Percentiles rank a stretch among this genome's conserved stretches.
These are phyloP conservation scores for Priocnemis perturbator DNA, from an alignment of 2,888 invertebrate species.

Conservation along the genomic window DNA sequence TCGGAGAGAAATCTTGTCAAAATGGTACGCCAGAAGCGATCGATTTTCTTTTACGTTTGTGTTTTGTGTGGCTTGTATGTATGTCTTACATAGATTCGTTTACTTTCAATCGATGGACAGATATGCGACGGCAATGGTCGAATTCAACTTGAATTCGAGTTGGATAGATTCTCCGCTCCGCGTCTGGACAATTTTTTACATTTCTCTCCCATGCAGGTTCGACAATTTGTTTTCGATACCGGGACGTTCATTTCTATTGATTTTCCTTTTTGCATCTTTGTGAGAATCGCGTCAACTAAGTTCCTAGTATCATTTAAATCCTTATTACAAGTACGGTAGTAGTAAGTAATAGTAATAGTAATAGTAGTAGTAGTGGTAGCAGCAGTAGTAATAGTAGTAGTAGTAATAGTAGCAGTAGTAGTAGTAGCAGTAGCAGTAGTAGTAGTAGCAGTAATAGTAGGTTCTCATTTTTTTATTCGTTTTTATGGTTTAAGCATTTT, in stretches of 20 bases:
- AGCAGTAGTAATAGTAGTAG: constrained; percentile 37
- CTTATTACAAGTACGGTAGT: constrained; percentile 63
- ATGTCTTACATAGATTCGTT: constrained; percentile 30
- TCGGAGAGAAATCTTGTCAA: too few species aligned
- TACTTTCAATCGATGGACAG: constrained; percentile 32
- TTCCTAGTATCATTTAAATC: constrained; percentile 59
- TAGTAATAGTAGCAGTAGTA: constrained; percentile 42
- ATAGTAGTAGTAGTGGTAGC: constrained; percentile 30
- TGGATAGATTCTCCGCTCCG: background rate
- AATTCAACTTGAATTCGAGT: background rate
- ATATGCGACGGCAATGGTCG: constrained; percentile 16
- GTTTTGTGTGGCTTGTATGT: too few species aligned
- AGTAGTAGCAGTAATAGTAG: constrained; percentile 52
- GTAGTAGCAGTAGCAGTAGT: constrained; percentile 35
- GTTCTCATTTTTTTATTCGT: constrained; percentile 59
- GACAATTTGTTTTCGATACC: background rate
- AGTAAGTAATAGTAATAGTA: constrained; percentile 30
- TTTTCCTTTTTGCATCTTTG: constrained; percentile 27
- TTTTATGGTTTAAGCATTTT: constrained; percentile 62
- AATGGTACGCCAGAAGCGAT: too few species aligned
- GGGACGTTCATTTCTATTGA: background rate
- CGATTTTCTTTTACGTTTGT: too few species aligned
- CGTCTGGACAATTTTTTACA: background rate
- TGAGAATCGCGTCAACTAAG: constrained; percentile 73
- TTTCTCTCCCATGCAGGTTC: background rate